phyloP scores from a whole-genome alignment of 2,888 invertebrate species.

The Apotomis betuletana region DNA sequence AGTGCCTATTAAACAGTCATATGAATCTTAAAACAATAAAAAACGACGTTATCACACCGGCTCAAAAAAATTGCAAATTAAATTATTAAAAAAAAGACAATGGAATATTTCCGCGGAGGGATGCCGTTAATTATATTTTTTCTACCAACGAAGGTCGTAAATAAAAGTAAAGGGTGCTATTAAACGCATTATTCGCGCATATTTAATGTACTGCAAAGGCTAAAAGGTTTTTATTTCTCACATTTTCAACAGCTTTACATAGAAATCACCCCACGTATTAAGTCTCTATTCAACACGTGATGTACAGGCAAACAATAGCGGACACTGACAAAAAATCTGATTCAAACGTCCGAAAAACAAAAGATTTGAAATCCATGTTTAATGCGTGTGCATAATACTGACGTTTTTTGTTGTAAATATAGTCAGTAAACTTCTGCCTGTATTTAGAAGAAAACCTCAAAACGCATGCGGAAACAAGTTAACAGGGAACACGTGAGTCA shows the following conservation, averaged over 20 bases:
- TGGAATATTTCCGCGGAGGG: constrained; percentile 66
- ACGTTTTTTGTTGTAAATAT: not conserved
- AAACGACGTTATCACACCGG: constrained; percentile 13
- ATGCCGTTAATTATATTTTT: constrained; percentile 78
- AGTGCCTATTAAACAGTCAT: constrained; percentile 3
- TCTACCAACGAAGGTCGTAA: constrained; percentile 71
- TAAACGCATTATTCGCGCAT: constrained; percentile 82
- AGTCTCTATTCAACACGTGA: constrained; percentile 70
- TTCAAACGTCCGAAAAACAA: constrained; percentile 34
- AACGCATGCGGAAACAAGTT: not conserved
- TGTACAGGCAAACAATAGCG: constrained; percentile 58
- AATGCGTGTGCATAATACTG: not conserved
- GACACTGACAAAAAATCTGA: constrained; percentile 42
- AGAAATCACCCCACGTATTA: constrained; percentile 71
- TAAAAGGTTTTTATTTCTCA: constrained; percentile 75
- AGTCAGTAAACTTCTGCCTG: not conserved
- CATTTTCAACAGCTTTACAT: constrained; percentile 76
- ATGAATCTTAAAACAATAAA: constrained; percentile 8
- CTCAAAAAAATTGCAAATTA: constrained; percentile 50
- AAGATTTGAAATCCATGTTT: constrained; percentile 22
- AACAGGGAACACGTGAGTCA: constrained; percentile 27
- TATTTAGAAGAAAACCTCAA: not conserved
- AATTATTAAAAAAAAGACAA: constrained; percentile 70
- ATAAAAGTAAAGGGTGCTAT: constrained; percentile 82
- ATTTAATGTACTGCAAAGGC: constrained; percentile 81